Evolutionary conservation across 2,888 invertebrate species (phyloP).

Genomic region (Hirtodrosophila alboralis): DNA sequence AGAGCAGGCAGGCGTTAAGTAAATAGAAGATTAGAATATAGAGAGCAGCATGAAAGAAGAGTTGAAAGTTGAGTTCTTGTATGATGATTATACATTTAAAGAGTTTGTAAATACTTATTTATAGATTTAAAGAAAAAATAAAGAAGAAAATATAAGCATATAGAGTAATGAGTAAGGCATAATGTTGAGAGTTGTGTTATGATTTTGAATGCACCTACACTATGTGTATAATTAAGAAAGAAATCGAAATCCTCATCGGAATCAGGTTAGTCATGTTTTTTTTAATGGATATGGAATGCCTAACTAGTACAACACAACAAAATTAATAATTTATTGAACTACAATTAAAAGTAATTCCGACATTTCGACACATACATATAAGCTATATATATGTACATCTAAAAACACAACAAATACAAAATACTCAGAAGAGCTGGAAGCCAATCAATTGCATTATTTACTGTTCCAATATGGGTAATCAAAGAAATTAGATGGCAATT

Average conservation of each 20-base stretch:
- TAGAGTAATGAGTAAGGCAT: too few species aligned
- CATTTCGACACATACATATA: constrained; percentile 4
- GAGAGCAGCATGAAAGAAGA: constrained; percentile 38
- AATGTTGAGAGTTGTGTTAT: too few species aligned
- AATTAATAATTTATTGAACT: constrained; percentile 13
- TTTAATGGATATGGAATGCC: too few species aligned
- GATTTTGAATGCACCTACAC: too few species aligned
- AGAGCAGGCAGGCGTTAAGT: constrained; percentile 37
- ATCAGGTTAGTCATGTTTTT: too few species aligned
- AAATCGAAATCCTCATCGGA: too few species aligned
- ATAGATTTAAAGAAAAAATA: too few species aligned
- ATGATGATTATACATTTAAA: constrained; percentile 4
- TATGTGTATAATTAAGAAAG: too few species aligned
- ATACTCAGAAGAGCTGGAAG: constrained; percentile 8
- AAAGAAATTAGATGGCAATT: not conserved
- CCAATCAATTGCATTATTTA: constrained; percentile 6
- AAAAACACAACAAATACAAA: not conserved
- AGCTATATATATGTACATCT: constrained; percentile 1
- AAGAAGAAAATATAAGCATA: too few species aligned
- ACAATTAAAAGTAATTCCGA: constrained; percentile 2
- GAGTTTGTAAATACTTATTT: not conserved
- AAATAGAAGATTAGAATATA: constrained; percentile 51
- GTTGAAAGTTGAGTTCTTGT: constrained; percentile 14
- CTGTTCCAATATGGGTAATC: not conserved
- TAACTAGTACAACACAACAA: constrained; percentile 6